A percentile compares a stretch with the other conserved stretches of the same genome.
Evolutionary conservation across 2,888 invertebrate species (phyloP).

Genomic region (Exocentrus adspersus): DNA sequence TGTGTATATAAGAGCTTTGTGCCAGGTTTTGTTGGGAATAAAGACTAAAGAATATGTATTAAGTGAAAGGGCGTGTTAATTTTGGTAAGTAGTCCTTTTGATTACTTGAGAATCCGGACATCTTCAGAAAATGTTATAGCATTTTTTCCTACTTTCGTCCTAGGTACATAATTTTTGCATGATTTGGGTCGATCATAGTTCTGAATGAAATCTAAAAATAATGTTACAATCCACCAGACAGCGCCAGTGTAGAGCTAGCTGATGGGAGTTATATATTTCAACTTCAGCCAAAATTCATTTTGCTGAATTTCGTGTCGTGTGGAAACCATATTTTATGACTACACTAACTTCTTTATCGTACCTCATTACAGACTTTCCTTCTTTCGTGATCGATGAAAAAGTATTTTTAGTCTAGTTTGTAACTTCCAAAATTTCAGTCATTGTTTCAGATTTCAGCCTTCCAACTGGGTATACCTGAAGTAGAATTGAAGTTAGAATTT

Average conservation of each 20-base stretch:
- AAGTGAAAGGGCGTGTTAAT: background rate
- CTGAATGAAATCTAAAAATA: slow-evolving; percentile 50
- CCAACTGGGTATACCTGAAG: no score
- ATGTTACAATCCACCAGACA: slow-evolving; percentile 37
- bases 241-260: slow-evolving; percentile 5
- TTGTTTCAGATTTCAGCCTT: no score
- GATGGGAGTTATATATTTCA: slow-evolving; percentile 16
- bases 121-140: no score
- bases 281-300: slow-evolving; percentile 39
- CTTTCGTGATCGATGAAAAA: no score
- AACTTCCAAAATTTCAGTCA: no score
- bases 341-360: slow-evolving; percentile 8
- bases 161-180: slow-evolving; percentile 2
- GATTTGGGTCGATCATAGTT: slow-evolving; percentile 28
- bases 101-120: no score
- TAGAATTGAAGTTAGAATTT: no score
- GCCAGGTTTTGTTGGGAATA: background rate
- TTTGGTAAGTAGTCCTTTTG: background rate
- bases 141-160: background rate
- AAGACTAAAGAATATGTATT: background rate
- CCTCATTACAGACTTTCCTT: background rate
- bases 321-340: slow-evolving; percentile 39
- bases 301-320: slow-evolving; percentile 47
- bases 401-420: no score
- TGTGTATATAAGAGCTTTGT: background rate